Evolutionary conservation across 2,113 vertebrate species (phyloP), one percentile per base, ranked within the genome.

Genomic region (Festucalex cinctus): DNA sequence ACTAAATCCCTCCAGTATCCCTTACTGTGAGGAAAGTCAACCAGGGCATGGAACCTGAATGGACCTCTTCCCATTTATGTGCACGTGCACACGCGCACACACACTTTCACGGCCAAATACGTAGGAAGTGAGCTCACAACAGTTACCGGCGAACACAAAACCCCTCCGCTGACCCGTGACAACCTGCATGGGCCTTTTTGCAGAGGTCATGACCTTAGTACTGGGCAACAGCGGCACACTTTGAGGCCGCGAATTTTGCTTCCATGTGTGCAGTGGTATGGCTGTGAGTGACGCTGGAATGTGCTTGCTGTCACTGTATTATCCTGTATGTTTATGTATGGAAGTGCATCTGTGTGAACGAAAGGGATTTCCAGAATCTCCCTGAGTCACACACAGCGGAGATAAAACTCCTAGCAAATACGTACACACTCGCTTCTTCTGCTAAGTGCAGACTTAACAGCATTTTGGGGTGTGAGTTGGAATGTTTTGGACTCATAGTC

Each of bases 1-100:
- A 69, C 78, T 83, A 89, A 91, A 92, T 84, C 89, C 87, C 86
- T 74, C 51, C 71, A 46, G 71, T 83, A 85, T 86, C 82, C 79
- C 83, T 83, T 69, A 83, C 76, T 77, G 58, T 82, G 80, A 83
- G 74, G 72, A 77, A 81, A 82, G 76, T 81, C 76, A 84, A 76
- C 65, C 75, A 70, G 75, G 70, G 81, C 73, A 79, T 74, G 65
- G 69, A 85, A 77, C 78, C 85, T 75, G 75, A 85, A 85, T 81
- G 78, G 88, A 79, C 80, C 78, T 81, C 73, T 87, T 80, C 80
- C 76, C 69, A 66, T 26, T 9, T 32, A 20, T 7, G 73, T 32
- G 58, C 61, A 66, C 60, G 65, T 28, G 35, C 56, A 67, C 59
- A 12, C 39, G 13, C 44, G 17, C 44, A 7, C 44, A 17, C 44